Evolutionary conservation across 2,888 invertebrate species (phyloP), one percentile per base, ranked within the genome.

Genomic region (Suillia variegata): DNA sequence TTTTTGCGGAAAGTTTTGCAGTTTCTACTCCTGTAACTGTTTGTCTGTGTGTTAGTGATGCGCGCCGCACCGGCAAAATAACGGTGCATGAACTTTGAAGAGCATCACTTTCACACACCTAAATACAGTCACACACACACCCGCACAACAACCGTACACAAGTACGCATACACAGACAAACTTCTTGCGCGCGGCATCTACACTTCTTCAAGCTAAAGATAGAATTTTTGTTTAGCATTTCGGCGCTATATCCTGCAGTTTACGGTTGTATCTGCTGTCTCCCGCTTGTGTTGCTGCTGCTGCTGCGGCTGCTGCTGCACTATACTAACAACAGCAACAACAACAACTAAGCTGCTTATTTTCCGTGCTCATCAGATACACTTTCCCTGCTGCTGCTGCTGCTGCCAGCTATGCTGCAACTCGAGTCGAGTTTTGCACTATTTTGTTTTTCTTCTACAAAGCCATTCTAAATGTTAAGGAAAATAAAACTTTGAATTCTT

Each of bases 71-170:
- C 20, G 57, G 52, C 38, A 49, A 54, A 61, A 57, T 54, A 61
- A 70, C 74, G 74, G 74, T 74, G 73, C 74, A 76, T 76, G 76
- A 76, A 76, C 77, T 74, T 70, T 76, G 66, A 67, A 76, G n/a
- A n/a, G 77, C 69, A 75, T 70, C 74, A 75, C 74, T 74, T 76
- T 65, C 66, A 20, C 45, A 13, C 38, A 38, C 12, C 38, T 38
- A 13, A 31, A n/a, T 38, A n/a, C 38, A n/a, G 8, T 4, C 38
- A 38, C 38, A 4, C 38, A 13, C 38, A 38, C 12, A 13, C 38
- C 4, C 38, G 6, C 12, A 13, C n/a, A 38, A 10, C 38, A 38
- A n/a, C 38, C 10, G n/a, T 5, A n/a, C 38, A 38, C n/a, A n/a
- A 10, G n/a, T n/a, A 38, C 15, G 15, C 38, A 38, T 13, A 38